Percentiles rank a stretch among this genome's conserved stretches.
phyloP scores from a whole-genome alignment of 2,888 invertebrate genomes.

The Coronaproctus castanopsis region DNA sequence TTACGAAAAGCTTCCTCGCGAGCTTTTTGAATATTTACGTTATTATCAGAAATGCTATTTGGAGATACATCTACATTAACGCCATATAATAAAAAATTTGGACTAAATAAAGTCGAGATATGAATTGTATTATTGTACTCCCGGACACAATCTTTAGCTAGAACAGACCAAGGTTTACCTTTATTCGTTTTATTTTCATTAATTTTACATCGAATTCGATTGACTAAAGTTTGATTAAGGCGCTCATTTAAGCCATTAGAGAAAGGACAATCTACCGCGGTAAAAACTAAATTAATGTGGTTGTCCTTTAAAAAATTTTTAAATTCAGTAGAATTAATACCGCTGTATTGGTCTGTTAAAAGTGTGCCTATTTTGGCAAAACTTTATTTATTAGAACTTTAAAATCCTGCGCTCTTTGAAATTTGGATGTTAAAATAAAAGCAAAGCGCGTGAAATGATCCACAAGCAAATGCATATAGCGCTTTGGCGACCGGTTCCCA shows the following conservation, averaged over 20 bases:
- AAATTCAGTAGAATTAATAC: slow-evolving; percentile 17
- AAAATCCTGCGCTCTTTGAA: slow-evolving; percentile 20
- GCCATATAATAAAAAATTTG: slow-evolving; percentile 17
- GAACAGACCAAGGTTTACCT: slow-evolving; percentile 17
- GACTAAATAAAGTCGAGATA: slow-evolving; percentile 17
- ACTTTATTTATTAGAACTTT: slow-evolving; percentile 16
- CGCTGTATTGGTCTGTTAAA: no score
- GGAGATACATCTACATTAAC: slow-evolving; percentile 14
- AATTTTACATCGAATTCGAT: slow-evolving; percentile 17
- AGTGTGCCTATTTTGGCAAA: no score
- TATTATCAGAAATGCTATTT: not conserved
- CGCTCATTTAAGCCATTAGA: slow-evolving; percentile 18
- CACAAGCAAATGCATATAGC: no score
- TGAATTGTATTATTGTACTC: slow-evolving; percentile 17
- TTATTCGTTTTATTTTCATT: slow-evolving; percentile 15
- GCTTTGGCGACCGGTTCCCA: no score
- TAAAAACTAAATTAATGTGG: slow-evolving; percentile 17
- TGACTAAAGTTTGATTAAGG: slow-evolving; percentile 18
- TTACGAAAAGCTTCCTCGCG: not conserved
- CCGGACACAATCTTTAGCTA: slow-evolving; percentile 15
- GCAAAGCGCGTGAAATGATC: slow-evolving; percentile 21
- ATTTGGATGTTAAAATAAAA: slow-evolving; percentile 20
- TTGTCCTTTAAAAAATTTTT: slow-evolving; percentile 18
- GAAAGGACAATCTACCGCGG: slow-evolving; percentile 17
- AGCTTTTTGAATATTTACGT: not conserved